Evolutionary conservation across 2,797 vertebrate genomes (phyloP).

Genomic region (Capromys pilorides): DNA sequence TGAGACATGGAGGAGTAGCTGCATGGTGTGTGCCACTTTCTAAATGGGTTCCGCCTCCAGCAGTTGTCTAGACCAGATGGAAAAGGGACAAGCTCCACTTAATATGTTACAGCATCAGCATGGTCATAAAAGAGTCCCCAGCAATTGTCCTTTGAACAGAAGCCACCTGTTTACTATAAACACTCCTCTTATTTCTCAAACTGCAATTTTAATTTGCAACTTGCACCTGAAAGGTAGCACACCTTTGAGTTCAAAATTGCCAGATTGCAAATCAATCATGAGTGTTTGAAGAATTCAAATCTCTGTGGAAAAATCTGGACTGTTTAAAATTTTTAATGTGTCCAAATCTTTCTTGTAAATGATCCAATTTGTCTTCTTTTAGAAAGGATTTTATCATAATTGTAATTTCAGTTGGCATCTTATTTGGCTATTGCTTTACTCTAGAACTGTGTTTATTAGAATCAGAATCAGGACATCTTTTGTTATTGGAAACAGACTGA

Average conservation of each 20-base stretch:
- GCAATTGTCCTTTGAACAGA: slow-evolving; percentile 81
- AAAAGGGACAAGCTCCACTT: slow-evolving; percentile 84
- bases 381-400: slow-evolving; percentile 70
- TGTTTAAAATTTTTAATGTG: slow-evolving; percentile 77
- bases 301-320: slow-evolving; percentile 71
- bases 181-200: slow-evolving; percentile 77
- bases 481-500: slow-evolving; percentile 81
- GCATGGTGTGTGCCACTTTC: slow-evolving; percentile 76
- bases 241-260: slow-evolving; percentile 60
- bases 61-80: slow-evolving; percentile 86
- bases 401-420: slow-evolving; percentile 71
- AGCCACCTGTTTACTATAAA: slow-evolving; percentile 87
- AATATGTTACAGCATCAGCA: slow-evolving; percentile 83
- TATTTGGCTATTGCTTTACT: slow-evolving; percentile 77
- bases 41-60: slow-evolving; percentile 82
- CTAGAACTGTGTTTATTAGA: slow-evolving; percentile 74
- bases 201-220: slow-evolving; percentile 77
- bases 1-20: slow-evolving; percentile 80
- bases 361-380: slow-evolving; percentile 74
- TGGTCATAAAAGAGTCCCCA: slow-evolving; percentile 81
- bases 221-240: slow-evolving; percentile 72
- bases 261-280: slow-evolving; percentile 69
- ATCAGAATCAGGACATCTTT: slow-evolving; percentile 74
- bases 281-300: slow-evolving; percentile 68
- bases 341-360: slow-evolving; percentile 75